A percentile compares a stretch with the other conserved stretches of the same genome.
Conservation (phyloP, 1,140 invertebrate genomes). For the Thalassaphorura encarpata region DNA sequence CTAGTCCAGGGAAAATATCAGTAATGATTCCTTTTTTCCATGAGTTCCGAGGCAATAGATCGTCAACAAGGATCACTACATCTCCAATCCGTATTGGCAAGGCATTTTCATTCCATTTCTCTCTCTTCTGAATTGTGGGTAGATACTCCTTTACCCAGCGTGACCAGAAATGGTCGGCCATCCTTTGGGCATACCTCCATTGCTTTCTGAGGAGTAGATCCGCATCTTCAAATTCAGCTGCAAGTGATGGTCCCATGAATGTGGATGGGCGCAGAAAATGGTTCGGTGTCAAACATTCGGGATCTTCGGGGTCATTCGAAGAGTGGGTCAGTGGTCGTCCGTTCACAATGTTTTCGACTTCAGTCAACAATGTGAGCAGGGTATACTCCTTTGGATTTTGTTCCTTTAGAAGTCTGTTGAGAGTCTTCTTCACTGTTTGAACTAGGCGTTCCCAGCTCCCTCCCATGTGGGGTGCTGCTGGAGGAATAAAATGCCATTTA, state of each 20-base stretch:
- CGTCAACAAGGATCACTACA: slow-evolving; percentile 15
- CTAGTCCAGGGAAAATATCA: background rate
- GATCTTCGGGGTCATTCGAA: slow-evolving; percentile 33
- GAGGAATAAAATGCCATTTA: slow-evolving; percentile 35
- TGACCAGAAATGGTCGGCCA: slow-evolving; percentile 1
- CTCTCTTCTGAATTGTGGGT: background rate
- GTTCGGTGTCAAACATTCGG: slow-evolving; percentile 32
- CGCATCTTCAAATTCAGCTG: slow-evolving; percentile 23
- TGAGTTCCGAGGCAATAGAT: background rate
- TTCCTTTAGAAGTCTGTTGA: slow-evolving; percentile 14
- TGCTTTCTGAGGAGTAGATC: slow-evolving; percentile 1
- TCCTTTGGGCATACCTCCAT: background rate
- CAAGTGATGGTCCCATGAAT: slow-evolving; percentile 34
- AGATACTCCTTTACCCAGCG: background rate
- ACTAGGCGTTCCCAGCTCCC: slow-evolving; percentile 36
- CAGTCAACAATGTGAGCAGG: slow-evolving; percentile 31
- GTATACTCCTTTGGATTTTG: slow-evolving; percentile 28
- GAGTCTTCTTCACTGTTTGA: slow-evolving; percentile 34
- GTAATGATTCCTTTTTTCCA: background rate
- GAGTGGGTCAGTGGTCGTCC: slow-evolving; percentile 30
- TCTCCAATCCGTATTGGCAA: background rate
- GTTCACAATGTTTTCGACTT: slow-evolving; percentile 35
- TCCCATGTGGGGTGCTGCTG: slow-evolving; percentile 34
- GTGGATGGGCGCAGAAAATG: slow-evolving; percentile 30
- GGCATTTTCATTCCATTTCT: slow-evolving; percentile 2